phyloP scores from a whole-genome alignment of 1,140 invertebrate genomes.

The Notospermus geniculatus region DNA sequence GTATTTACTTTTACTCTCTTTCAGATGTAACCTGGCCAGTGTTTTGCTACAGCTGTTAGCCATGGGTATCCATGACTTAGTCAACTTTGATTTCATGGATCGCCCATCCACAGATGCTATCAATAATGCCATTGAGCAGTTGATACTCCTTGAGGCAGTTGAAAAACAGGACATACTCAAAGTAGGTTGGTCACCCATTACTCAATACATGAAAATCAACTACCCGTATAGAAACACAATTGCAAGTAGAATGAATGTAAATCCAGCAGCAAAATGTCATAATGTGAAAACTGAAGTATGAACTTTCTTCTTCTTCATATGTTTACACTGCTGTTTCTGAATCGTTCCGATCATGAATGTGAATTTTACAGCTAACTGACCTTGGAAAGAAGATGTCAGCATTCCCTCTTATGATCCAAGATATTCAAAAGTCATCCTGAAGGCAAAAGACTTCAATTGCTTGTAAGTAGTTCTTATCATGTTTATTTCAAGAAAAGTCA shows the following conservation, averaged over 20 bases:
- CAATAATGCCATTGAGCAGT: conserved; percentile 43
- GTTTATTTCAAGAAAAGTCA: too few relatives aligned
- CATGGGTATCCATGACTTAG: conserved; percentile 74
- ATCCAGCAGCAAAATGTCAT: too few relatives aligned
- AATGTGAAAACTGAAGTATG: too few relatives aligned
- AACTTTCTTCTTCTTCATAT: too few relatives aligned
- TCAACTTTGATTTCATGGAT: conserved; percentile 89
- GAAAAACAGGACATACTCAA: conserved; percentile 57
- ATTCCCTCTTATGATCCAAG: conserved; percentile 91
- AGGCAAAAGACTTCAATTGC: conserved; percentile 75
- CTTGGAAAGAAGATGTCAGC: conserved; percentile 81
- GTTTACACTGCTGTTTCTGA: too few relatives aligned
- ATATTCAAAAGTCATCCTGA: conserved; percentile 79
- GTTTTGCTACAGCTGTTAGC: conserved; percentile 81
- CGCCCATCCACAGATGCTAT: conserved; percentile 65
- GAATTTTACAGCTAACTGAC: conserved; percentile 76
- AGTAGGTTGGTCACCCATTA: conserved; percentile 36
- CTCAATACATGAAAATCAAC: too few relatives aligned
- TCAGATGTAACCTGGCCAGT: conserved; percentile 68
- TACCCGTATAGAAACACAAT: too few relatives aligned
- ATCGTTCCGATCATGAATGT: too few relatives aligned
- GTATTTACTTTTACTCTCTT: too few relatives aligned
- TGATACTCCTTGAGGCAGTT: conserved; percentile 70
- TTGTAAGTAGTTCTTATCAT: too few relatives aligned
- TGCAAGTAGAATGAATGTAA: too few relatives aligned